A percentile compares a stretch with the other conserved stretches of the same genome.
Evolutionary conservation across 2,113 vertebrate species (phyloP).

Genomic region (Circaetus gallicus): DNA sequence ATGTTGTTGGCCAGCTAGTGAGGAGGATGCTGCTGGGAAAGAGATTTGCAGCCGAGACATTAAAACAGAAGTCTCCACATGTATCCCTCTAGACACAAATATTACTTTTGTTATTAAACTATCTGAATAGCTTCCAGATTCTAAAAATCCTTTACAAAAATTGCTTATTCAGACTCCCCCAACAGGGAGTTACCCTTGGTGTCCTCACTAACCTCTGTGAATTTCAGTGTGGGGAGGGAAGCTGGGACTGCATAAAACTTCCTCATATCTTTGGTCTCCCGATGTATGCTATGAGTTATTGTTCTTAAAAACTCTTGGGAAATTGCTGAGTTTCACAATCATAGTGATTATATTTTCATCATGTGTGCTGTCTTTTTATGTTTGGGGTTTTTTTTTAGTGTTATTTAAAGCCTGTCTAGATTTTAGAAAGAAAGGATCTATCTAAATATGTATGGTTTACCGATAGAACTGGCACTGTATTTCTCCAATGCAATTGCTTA

Average conservation of each 20-base stretch:
- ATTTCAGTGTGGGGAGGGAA: neutral
- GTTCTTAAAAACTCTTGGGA: neutral
- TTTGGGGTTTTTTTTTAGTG: rapidly evolving
- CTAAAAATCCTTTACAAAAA: neutral
- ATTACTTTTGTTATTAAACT: neutral
- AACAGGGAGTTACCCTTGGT: neutral
- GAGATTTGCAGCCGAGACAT: neutral
- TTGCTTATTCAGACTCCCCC: neutral
- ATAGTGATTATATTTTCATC: neutral
- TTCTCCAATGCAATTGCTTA: neutral
- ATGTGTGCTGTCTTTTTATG: neutral
- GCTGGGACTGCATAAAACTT: neutral
- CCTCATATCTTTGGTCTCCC: neutral
- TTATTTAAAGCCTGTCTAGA: neutral
- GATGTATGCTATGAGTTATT: neutral
- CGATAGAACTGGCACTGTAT: neutral
- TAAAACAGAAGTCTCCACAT: neutral
- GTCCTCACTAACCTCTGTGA: neutral
- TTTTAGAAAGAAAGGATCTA: neutral
- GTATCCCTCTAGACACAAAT: neutral
- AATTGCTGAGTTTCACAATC: neutral
- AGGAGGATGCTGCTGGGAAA: neutral
- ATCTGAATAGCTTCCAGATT: constrained; percentile 3
- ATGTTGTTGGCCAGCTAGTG: neutral
- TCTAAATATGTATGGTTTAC: neutral